Evolutionary conservation across 2,797 vertebrate genomes (phyloP).

Genomic region (Aldrovandia affinis): DNA sequence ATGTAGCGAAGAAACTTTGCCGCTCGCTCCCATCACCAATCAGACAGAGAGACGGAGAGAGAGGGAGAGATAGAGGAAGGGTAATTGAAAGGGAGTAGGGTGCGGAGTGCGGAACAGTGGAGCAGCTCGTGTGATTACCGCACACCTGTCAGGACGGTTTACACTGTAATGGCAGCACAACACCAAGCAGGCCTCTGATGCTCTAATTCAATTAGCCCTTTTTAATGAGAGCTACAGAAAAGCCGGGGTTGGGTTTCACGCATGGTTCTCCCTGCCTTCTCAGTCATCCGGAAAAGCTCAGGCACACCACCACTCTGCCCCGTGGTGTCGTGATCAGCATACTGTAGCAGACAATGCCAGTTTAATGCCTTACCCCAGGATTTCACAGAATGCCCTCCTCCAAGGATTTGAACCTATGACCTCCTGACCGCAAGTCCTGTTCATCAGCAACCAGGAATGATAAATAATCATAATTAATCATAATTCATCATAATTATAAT

Average conservation of each 20-base stretch:
- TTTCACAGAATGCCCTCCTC: neutral
- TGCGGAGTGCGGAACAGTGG: neutral
- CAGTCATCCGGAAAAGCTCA: no score
- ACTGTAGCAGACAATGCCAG: no score
- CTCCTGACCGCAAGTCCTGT: neutral
- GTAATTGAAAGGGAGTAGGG: neutral
- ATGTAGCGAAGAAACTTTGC: neutral
- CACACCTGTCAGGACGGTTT: neutral
- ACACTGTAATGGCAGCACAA: neutral
- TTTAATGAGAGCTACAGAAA: neutral
- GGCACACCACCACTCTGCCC: no score
- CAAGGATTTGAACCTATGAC: neutral
- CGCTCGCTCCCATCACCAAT: neutral
- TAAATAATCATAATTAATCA: neutral
- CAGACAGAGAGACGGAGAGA: slow-evolving; percentile 6
- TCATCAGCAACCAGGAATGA: neutral
- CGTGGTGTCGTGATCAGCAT: no score
- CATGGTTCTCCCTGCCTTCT: neutral
- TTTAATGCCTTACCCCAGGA: no score
- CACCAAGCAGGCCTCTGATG: neutral
- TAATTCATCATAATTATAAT: no score
- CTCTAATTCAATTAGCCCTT: neutral
- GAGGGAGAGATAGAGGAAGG: neutral
- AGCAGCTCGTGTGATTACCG: neutral
- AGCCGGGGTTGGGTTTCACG: neutral